phyloP scores from a whole-genome alignment of 2,888 invertebrate genomes.

The Bembecia ichneumoniformis region DNA sequence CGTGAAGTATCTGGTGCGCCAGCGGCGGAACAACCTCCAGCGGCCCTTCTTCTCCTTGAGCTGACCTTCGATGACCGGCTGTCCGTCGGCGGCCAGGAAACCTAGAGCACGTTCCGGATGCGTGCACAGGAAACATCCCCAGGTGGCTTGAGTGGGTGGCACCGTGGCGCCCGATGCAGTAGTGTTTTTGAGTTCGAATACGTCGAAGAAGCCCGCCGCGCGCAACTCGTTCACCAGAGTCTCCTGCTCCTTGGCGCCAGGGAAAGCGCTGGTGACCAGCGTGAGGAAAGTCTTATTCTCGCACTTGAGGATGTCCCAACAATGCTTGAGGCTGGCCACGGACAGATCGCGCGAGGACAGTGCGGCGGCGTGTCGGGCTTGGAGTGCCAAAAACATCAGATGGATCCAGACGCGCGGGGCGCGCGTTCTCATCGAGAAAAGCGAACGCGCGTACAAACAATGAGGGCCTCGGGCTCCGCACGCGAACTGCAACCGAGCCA shows the following conservation, averaged over 20 bases:
- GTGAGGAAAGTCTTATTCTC: slow-evolving; percentile 92
- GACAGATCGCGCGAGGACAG: slow-evolving; percentile 85
- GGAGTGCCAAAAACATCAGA: slow-evolving; percentile 94
- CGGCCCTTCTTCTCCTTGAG: slow-evolving; percentile 93
- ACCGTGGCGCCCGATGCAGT: slow-evolving; percentile 32
- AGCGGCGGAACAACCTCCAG: slow-evolving; percentile 91
- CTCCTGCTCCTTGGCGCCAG: slow-evolving; percentile 92
- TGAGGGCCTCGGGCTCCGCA: slow-evolving; percentile 88
- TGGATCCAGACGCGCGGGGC: slow-evolving; percentile 94
- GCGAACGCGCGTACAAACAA: slow-evolving; percentile 87
- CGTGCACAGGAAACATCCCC: slow-evolving; percentile 95
- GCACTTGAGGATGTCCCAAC: slow-evolving; percentile 95
- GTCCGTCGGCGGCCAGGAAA: slow-evolving; percentile 83
- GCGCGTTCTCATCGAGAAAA: slow-evolving; percentile 84
- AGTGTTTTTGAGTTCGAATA: slow-evolving; percentile 83
- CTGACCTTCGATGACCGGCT: slow-evolving; percentile 91
- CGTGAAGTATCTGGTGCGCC: slow-evolving; percentile 95
- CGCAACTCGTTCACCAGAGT: slow-evolving; percentile 87
- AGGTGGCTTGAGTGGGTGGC: slow-evolving; percentile 53
- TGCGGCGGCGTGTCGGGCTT: slow-evolving; percentile 84
- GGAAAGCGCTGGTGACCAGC: slow-evolving; percentile 94
- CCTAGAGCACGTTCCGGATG: slow-evolving; percentile 90
- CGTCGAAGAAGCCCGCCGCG: slow-evolving; percentile 91
- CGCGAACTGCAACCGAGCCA: slow-evolving; percentile 89
- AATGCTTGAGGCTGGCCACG: slow-evolving; percentile 88